A percentile compares a stretch with the other conserved stretches of the same genome.
These are phyloP conservation scores for Acanthurus leucopareius DNA, from an alignment of 2,797 vertebrate species.

Conservation along the genomic window DNA sequence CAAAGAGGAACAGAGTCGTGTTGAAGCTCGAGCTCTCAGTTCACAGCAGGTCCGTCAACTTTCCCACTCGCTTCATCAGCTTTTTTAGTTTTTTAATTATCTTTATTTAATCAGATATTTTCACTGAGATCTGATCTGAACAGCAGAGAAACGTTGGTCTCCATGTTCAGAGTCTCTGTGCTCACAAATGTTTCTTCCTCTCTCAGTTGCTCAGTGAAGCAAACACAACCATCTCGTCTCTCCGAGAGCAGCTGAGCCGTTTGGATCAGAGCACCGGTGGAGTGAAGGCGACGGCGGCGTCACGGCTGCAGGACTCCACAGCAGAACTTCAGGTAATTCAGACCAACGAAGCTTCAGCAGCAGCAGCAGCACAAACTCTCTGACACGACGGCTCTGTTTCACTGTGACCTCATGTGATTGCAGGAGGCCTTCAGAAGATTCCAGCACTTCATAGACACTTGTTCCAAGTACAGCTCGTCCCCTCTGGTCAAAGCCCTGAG, in stretches of 20 bases:
- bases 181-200: no score
- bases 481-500: background rate
- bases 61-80: background rate
- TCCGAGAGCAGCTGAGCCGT: conserved; percentile 51
- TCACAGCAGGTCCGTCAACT: conserved; percentile 64
- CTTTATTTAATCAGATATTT: no score
- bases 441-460: conserved; percentile 56
- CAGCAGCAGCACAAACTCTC: background rate
- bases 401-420: background rate
- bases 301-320: conserved; percentile 58
- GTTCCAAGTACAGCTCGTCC: background rate
- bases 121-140: background rate
- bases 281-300: background rate
- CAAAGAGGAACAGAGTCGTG: conserved; percentile 24
- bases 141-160: no score
- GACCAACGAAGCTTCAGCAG: fast-evolving
- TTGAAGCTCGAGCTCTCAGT: conserved; percentile 39
- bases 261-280: conserved; percentile 9
- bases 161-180: no score
- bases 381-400: background rate
- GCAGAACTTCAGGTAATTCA: conserved; percentile 73
- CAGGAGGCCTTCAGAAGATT: conserved; percentile 71
- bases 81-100: background rate
- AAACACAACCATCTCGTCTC: conserved; percentile 29
- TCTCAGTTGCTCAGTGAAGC: conserved; percentile 66